Evolutionary conservation across 1,140 invertebrate species (phyloP).

Genomic region (Maniola jurtina): DNA sequence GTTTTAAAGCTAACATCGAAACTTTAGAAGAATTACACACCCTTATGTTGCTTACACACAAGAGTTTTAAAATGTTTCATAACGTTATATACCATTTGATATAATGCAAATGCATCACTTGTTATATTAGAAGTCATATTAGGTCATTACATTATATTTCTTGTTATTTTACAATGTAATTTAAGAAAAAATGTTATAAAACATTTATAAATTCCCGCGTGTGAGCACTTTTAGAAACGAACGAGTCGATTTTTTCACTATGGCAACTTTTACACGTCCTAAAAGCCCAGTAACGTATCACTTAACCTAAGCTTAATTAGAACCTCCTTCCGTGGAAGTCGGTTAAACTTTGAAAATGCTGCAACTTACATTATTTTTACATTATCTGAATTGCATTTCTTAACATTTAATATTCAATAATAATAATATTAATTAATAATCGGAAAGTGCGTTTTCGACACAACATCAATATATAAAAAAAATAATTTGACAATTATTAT

Average conservation of each 20-base stretch:
- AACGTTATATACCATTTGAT: too few relatives aligned
- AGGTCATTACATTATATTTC: too few relatives aligned
- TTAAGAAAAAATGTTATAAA: too few relatives aligned
- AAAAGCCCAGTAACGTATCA: constrained; percentile 49
- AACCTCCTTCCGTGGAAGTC: constrained; percentile 33
- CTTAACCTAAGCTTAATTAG: constrained; percentile 56
- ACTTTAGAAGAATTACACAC: constrained; percentile 33
- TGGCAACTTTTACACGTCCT: constrained; percentile 66
- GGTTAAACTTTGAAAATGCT: constrained; percentile 49
- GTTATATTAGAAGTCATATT: too few relatives aligned
- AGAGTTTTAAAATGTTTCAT: too few relatives aligned
- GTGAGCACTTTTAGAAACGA: constrained; percentile 28
- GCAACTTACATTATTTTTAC: constrained; percentile 55
- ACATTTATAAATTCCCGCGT: neutral
- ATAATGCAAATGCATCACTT: too few relatives aligned
- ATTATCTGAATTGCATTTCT: constrained; percentile 46
- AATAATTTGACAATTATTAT: constrained; percentile 40
- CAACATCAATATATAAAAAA: constrained; percentile 59
- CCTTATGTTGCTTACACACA: constrained; percentile 4
- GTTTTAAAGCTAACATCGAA: constrained; percentile 64
- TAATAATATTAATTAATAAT: constrained; percentile 28
- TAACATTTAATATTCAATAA: constrained; percentile 22
- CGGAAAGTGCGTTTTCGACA: constrained; percentile 56
- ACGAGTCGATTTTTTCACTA: constrained; percentile 57
- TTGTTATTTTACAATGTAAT: too few relatives aligned